A percentile compares a stretch with the other conserved stretches of the same genome.
These are phyloP conservation scores for Stichopus horrens DNA, from an alignment of 53 echinoderm and acorn worm genomes.

Conservation along the genomic window DNA sequence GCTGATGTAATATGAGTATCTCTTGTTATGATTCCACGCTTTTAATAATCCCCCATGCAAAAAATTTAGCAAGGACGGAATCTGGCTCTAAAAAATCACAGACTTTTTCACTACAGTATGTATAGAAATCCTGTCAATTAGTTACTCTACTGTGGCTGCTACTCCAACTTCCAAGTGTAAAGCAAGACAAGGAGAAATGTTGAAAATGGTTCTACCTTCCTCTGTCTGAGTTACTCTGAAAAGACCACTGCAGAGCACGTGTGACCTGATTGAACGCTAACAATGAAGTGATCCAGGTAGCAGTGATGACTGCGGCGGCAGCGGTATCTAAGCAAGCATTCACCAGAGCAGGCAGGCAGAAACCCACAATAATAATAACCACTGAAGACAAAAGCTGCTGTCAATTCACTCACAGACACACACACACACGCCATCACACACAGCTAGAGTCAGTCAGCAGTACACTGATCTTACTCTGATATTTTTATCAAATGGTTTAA, in stretches of 20 bases:
- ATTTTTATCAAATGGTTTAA: not conserved
- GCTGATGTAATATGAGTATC: no score
- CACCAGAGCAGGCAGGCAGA: not conserved
- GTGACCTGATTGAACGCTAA: not conserved
- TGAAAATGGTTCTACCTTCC: no score
- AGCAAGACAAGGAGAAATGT: no score
- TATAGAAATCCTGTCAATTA: no score
- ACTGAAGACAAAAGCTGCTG: not conserved
- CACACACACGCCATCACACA: not conserved
- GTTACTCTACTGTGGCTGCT: no score
- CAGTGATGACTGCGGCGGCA: not conserved
- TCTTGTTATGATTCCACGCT: no score
- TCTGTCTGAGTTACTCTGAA: no score
- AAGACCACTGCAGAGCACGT: not conserved
- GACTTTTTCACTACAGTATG: no score
- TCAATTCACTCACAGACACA: not conserved
- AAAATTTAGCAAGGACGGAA: no score
- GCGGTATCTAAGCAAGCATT: not conserved
- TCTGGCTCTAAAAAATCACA: no score
- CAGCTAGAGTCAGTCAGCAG: not conserved
- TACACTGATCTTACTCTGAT: not conserved
- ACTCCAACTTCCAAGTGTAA: no score
- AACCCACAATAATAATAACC: not conserved
- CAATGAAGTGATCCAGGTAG: not conserved
- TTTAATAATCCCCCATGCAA: no score